phyloP scores from a whole-genome alignment of 2,113 vertebrate species.

The Cryptotis parvus region DNA sequence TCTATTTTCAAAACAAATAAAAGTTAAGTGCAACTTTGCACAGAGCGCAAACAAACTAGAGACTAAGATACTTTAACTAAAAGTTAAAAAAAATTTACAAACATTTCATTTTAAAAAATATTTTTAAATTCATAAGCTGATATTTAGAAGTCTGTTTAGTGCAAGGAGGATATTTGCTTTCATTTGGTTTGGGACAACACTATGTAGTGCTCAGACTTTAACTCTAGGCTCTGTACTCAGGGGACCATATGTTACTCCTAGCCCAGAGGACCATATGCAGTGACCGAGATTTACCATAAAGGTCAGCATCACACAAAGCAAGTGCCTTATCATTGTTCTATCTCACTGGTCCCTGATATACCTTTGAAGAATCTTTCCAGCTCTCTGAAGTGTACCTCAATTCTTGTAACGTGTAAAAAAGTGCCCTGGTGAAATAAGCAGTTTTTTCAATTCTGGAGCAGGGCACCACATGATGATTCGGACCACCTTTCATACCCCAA shows the following conservation, averaged over 20 bases:
- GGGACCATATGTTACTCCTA: too few relatives aligned
- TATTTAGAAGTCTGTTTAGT: not conserved
- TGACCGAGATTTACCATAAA: too few relatives aligned
- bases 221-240: too few relatives aligned
- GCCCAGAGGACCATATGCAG: too few relatives aligned
- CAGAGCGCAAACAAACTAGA: slow-evolving; percentile 24
- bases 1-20: slow-evolving; percentile 55
- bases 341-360: too few relatives aligned
- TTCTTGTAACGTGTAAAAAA: too few relatives aligned
- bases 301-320: too few relatives aligned
- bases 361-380: not conserved
- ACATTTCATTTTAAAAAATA: not conserved
- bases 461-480: not conserved
- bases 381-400: not conserved
- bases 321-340: too few relatives aligned
- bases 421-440: not conserved
- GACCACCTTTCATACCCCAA: not conserved
- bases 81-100: slow-evolving; percentile 22
- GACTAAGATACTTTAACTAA: slow-evolving; percentile 14
- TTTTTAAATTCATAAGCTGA: slow-evolving; percentile 5
- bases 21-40: slow-evolving; percentile 15
- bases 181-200: too few relatives aligned
- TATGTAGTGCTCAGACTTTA: too few relatives aligned
- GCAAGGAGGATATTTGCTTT: too few relatives aligned
- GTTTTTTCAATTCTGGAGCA: not conserved